phyloP scores from a whole-genome alignment of 2,797 vertebrate species.

The Gobionotothen gibberifrons region DNA sequence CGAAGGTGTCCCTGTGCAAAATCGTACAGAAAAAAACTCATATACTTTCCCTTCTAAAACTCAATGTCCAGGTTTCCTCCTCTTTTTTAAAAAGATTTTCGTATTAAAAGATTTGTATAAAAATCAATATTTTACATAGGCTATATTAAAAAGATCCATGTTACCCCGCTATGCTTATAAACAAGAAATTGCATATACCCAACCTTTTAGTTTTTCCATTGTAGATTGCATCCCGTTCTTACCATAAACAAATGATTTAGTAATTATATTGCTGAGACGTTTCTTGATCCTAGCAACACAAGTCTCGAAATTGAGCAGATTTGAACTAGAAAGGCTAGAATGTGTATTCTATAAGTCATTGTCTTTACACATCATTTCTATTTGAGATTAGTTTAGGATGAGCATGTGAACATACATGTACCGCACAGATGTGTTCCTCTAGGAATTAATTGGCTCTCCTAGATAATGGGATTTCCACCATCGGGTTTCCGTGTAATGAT shows the following conservation, averaged over 20 bases:
- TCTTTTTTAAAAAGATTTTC: slow-evolving; percentile 85
- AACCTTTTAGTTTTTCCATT: slow-evolving; percentile 76
- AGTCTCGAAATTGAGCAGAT: slow-evolving; percentile 78
- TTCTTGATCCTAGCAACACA: slow-evolving; percentile 76
- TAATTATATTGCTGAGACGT: slow-evolving; percentile 84
- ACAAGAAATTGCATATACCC: slow-evolving; percentile 90
- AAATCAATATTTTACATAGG: slow-evolving; percentile 89
- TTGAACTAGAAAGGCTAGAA: slow-evolving; percentile 71
- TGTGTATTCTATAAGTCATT: slow-evolving; percentile 72
- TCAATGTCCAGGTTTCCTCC: slow-evolving; percentile 77
- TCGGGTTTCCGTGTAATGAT: slow-evolving; percentile 97
- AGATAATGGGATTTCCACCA: slow-evolving; percentile 91
- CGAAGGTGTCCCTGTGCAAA: slow-evolving; percentile 91
- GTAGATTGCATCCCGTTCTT: slow-evolving; percentile 83
- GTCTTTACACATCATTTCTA: slow-evolving; percentile 75
- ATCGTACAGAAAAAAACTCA: slow-evolving; percentile 84
- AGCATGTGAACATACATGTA: slow-evolving; percentile 73
- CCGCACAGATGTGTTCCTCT: slow-evolving; percentile 64
- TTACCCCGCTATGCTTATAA: slow-evolving; percentile 85
- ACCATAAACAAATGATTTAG: slow-evolving; percentile 80
- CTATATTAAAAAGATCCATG: slow-evolving; percentile 87
- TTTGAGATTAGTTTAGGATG: slow-evolving; percentile 74
- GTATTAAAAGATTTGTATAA: slow-evolving; percentile 91
- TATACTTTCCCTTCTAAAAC: slow-evolving; percentile 81
- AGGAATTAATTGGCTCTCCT: slow-evolving; percentile 73